These are phyloP conservation scores for Chaetophractus vellerosus DNA, from an alignment of 2,797 vertebrate genomes.

Conservation along the genomic window DNA sequence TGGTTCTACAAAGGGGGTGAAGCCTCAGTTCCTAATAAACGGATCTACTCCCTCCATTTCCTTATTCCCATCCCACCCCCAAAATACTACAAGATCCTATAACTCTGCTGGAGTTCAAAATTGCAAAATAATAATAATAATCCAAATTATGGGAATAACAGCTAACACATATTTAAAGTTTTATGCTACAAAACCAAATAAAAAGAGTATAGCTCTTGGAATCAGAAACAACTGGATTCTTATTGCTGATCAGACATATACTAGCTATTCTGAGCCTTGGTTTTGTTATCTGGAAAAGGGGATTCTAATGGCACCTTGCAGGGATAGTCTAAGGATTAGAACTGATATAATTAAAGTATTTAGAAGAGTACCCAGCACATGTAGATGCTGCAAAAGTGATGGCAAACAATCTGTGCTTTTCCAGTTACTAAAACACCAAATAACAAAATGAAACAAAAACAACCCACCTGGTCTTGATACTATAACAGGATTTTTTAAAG, in stretches of 20 bases:
- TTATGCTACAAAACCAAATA: background rate
- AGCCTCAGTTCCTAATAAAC: background rate
- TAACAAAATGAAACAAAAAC: background rate
- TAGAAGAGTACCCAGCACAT: background rate
- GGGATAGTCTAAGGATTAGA: background rate
- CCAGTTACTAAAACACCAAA: background rate
- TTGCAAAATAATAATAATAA: background rate
- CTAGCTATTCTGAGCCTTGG: too few relatives aligned
- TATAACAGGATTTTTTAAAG: background rate
- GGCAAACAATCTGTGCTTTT: accelerated
- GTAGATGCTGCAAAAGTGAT: background rate
- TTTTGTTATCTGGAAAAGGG: background rate
- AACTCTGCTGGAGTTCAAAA: background rate
- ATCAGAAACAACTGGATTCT: too few relatives aligned
- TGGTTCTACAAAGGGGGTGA: conserved; percentile 10
- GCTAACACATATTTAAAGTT: background rate
- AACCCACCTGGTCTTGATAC: too few relatives aligned
- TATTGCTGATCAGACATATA: background rate
- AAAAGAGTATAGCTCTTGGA: background rate
- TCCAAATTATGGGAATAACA: background rate
- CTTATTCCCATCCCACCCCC: background rate
- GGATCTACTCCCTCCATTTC: background rate
- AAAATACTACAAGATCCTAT: background rate
- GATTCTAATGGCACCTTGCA: accelerated
- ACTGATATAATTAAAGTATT: accelerated